Base-by-base conservation (phyloP, 1,140 invertebrate species). In the Hypothenemus hampei region DNA sequence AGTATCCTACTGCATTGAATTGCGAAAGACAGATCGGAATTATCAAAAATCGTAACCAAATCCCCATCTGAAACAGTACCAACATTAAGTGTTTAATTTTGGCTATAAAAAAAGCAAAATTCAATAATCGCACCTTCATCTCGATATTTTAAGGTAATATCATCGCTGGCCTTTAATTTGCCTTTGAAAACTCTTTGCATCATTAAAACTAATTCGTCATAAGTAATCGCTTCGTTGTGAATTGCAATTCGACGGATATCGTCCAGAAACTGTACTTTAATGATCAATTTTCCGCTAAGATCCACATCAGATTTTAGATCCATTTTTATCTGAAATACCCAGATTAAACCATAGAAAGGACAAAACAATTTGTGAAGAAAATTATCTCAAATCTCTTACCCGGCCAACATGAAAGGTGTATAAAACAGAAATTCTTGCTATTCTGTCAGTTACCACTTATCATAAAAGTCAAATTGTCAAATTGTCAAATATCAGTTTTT, bases 191-290 rank as follows among this genome's bases (percentile, higher is more conserved):
- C 81, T 58, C 86, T 68, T 68, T 87, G 83, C 84, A 87, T 86
- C 85, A 88, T 87, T 11, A 87, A 71, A 29, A 87, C 76, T 13
- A 88, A 66, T 70, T 88, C 85, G 75, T 87, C 84, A 69, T 85
- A 87, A 2, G 84, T 88, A 47, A 87, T 81, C 29, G 86, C 84
- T 68, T 87, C 85, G 75, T 87, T 87, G 65, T 86, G 82, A 43
- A 87, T 86, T 2, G 84, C 81, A 56, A 87, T 84, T 46, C 83
- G 72, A 8, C 85, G 72, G 41, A 87, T 84, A 70, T 87, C 85
- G 69, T 86, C 80, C 11, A 80, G 82, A 33, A 87, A 74, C 63
- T 84, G 78, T 26, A 82, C 84, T 78, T 85, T 72, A 59, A 72
- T 72, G 57, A 72, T 65, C 63, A 70, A 61, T 68, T 72, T 71